A percentile compares a stretch with the other conserved stretches of the same genome.
Conservation (phyloP, 53 echinoderm and acorn worm species). For the Crossaster papposus region DNA sequence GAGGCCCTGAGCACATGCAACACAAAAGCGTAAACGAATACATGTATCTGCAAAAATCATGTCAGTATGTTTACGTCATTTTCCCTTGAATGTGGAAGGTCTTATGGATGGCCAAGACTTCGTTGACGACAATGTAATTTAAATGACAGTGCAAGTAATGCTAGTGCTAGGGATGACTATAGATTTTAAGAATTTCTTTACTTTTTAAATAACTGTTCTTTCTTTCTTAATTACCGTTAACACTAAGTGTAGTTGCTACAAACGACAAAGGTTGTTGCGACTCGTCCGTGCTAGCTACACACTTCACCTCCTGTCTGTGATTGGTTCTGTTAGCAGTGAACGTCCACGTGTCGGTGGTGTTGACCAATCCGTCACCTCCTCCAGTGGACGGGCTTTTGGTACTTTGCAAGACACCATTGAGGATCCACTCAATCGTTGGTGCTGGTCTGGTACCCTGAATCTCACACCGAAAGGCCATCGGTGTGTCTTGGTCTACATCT, state of each 20-base stretch:
- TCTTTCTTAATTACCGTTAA: constrained; percentile 11
- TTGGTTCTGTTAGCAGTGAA: constrained; percentile 12
- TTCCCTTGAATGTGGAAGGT: too few species aligned
- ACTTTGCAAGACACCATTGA: neutral
- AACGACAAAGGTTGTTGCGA: constrained; percentile 3
- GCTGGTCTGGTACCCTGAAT: constrained; percentile 49
- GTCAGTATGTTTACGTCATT: too few species aligned
- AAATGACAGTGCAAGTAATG: too few species aligned
- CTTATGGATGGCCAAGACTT: too few species aligned
- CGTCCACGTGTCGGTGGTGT: neutral
- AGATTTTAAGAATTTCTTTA: too few species aligned
- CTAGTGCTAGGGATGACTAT: too few species aligned
- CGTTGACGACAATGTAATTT: too few species aligned
- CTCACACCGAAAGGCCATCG: constrained; percentile 8
- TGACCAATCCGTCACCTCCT: neutral
- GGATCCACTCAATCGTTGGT: constrained; percentile 48
- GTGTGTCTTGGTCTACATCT: neutral
- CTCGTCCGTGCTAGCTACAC: constrained; percentile 19
- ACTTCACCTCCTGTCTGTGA: constrained; percentile 24
- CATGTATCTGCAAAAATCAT: too few species aligned
- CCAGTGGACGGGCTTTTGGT: neutral
- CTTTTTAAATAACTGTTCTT: too few species aligned
- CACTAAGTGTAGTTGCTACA: neutral
- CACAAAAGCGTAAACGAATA: too few species aligned
- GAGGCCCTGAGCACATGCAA: neutral